These are phyloP conservation scores for Cryptus viduatorius DNA, from an alignment of 2,888 invertebrate genomes.

Conservation along the genomic window DNA sequence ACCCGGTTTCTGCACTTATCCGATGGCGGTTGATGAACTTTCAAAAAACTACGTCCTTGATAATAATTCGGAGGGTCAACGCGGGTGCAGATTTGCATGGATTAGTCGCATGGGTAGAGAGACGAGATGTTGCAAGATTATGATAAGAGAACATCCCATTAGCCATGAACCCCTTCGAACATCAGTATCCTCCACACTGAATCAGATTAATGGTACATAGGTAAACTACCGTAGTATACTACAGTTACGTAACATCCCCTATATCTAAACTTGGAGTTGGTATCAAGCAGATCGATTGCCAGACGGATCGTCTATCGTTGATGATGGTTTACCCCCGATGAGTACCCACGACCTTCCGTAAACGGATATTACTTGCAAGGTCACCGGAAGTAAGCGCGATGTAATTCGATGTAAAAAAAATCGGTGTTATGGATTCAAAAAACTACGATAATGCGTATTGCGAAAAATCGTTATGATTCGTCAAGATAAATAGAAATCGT, in stretches of 20 bases:
- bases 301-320: conserved; percentile 51
- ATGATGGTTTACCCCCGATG: conserved; percentile 20
- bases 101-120: background rate
- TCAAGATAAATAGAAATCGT: too few relatives aligned
- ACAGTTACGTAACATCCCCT: background rate
- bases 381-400: background rate
- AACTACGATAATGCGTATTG: background rate
- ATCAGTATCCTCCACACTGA: conserved; percentile 20
- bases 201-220: conserved; percentile 36
- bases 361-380: conserved; percentile 38
- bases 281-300: conserved; percentile 56
- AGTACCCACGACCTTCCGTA: conserved; percentile 32
- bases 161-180: conserved; percentile 26
- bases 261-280: background rate
- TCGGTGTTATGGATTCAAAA: background rate
- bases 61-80: background rate
- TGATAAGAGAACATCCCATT: conserved; percentile 22
- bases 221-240: background rate
- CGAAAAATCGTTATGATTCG: background rate
- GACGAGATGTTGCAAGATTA: conserved; percentile 26
- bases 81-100: background rate
- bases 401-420: background rate
- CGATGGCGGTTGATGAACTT: background rate
- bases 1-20: background rate
- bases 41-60: background rate